These are phyloP conservation scores for Leptopilina myrica DNA, from an alignment of 2,888 invertebrate genomes.

Conservation along the genomic window DNA sequence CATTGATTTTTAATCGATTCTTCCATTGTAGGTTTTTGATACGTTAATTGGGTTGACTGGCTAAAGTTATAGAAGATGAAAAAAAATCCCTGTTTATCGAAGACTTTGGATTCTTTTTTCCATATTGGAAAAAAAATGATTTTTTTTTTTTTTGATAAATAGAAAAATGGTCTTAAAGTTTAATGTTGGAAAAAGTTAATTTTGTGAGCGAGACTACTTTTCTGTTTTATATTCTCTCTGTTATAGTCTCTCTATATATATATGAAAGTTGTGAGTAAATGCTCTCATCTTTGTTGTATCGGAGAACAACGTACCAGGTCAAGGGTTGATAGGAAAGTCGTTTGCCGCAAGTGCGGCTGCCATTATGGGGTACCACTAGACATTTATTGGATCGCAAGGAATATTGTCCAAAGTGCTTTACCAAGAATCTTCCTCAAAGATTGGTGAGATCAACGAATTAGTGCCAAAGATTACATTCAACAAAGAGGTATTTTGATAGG, in stretches of 20 bases:
- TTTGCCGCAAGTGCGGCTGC: conserved; percentile 44
- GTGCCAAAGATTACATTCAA: neutral
- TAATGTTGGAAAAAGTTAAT: conserved; percentile 5
- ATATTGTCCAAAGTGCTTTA: conserved; percentile 27
- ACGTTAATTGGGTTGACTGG: conserved; percentile 68
- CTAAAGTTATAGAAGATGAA: conserved; percentile 57
- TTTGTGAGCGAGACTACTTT: neutral
- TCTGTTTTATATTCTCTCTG: neutral
- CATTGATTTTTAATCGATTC: conserved; percentile 73
- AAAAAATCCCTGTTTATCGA: conserved; percentile 40
- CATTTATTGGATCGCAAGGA: conserved; percentile 22
- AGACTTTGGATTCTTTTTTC: neutral
- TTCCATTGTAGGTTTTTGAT: conserved; percentile 65
- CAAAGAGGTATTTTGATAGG: neutral
- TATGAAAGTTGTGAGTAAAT: conserved; percentile 24
- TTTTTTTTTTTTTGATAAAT: too few relatives aligned
- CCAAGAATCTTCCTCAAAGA: conserved; percentile 19
- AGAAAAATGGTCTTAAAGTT: neutral
- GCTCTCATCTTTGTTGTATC: conserved; percentile 21
- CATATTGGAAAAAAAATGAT: too few relatives aligned
- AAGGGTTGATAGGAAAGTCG: conserved; percentile 46
- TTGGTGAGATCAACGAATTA: conserved; percentile 18
- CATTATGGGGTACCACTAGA: conserved; percentile 33
- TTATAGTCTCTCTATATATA: neutral
- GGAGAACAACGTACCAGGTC: conserved; percentile 39